Base-by-base conservation (phyloP, 2,888 invertebrate genomes). In the Oscheius onirici region DNA sequence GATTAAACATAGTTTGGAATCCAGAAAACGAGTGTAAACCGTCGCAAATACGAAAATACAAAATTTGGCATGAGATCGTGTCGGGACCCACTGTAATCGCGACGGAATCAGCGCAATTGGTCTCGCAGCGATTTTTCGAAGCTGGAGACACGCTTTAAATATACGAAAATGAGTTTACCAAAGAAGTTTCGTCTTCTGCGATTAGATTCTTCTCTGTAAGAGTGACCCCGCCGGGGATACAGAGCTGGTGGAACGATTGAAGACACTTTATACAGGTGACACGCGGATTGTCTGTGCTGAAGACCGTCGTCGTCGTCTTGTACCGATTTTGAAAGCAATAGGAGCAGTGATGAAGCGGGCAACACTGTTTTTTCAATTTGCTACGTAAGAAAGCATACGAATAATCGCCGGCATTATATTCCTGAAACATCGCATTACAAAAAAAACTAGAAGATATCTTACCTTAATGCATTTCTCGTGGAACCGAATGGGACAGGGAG, bases 321-420 rank as follows among this genome's bases (percentile, higher is more conserved):
- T 15, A 44, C 15, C 66, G 26, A 22, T 65, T 44, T 26, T 20
- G 15, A 13, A 43, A 66, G 17, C 71, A 71, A 13, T 41, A 22
- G 26, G 44, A 46, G 26, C 71, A 70, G 43, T 63, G 54, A 49
- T 70, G 70, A 17, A 70, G 22, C 1, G 70, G 63, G 22, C 70
- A 70, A 3, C 6, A 28, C 13, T 5, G n/a, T n/a, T 66, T 52
- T 15, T 22, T 13, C 10, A 11, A 15, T 2, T 17, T 24, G 2
- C 34, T 22, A 1, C n/a, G n/a, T 3, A 66, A 24, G 6, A 13
- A 52, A 10, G 15, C 54, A 41, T 24, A 52, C 2, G 26, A 20
- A 20, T 22, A 66, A n/a, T 20, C 43, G 13, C 54, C 66, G 17
- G 54, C 66, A 20, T 66, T 66, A 40, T 54, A 66, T 28, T 11